Evolutionary conservation across 2,113 vertebrate genomes (phyloP), one percentile per base, ranked within the genome.

Genomic region (Aptenodytes patagonicus): DNA sequence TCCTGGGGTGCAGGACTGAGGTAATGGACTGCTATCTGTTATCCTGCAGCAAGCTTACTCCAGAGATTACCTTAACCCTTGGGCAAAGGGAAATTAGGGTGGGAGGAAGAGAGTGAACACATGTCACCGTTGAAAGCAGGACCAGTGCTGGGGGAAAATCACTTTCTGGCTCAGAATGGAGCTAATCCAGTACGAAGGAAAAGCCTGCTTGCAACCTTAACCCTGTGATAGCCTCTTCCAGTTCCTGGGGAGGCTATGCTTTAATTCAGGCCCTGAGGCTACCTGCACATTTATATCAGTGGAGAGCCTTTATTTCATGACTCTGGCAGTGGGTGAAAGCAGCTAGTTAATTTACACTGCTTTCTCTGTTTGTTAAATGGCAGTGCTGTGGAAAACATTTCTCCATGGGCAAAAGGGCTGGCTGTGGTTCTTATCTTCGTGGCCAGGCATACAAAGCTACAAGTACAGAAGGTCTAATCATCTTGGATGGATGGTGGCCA

Each of bases 391-490:
- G 89, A 96, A 95, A 95, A 20, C 54, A 80, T 95, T 93, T 95
- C 87, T 95, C 89, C 61, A 54, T 70, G 90, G 86, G 89, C 73
- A 82, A 79, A 86, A 79, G 65, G 80, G 49, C 66, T 94, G 89
- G 81, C 89, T 82, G 77, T 87, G 73, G 61, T 87, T 95, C 96
- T 95, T 96, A 95, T 95, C 95, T 94, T 89, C 91, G 80, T 96
- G 93, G 89, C 87, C 89, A 95, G 93, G 57, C 94, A 62, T 36
- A 69, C 44, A 92, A 79, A 87, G 49, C 89, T 80, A 89, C 83
- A 76, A 94, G 94, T 91, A 92, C 86, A 95, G 94, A 95, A 92
- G 80, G 94, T 89, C 90, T 97, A 96, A 97, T 96, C 95, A 93
- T 92, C 85, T 89, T 87, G 64, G 25, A 52, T 24, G 87, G 34